Conservation (phyloP, 2,797 vertebrate genomes). For the Sebastes nivosus region DNA sequence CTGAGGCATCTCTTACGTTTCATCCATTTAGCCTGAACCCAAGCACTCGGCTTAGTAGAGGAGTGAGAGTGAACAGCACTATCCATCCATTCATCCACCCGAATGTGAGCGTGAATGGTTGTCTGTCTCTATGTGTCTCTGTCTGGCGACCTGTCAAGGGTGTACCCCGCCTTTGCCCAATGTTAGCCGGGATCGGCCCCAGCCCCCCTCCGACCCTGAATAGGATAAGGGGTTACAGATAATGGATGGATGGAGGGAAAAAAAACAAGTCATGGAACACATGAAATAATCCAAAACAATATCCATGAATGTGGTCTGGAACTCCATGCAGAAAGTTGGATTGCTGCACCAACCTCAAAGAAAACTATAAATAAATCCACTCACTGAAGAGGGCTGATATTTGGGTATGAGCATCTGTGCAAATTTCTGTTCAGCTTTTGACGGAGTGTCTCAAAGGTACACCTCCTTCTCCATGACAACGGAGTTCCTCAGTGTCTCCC, state of each 20-base stretch:
- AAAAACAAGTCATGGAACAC: background rate
- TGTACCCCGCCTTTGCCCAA: too few relatives aligned
- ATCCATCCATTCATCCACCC: background rate
- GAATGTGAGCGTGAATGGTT: too few relatives aligned
- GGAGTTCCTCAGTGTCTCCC: background rate
- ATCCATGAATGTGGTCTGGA: background rate
- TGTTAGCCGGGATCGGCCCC: too few relatives aligned
- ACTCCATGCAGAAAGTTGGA: background rate
- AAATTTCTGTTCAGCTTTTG: background rate
- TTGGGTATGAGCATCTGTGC: background rate
- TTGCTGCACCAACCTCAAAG: background rate
- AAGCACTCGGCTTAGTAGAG: background rate
- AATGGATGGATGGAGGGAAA: too few relatives aligned
- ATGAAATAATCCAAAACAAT: background rate
- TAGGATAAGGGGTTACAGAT: background rate
- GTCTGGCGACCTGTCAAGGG: too few relatives aligned
- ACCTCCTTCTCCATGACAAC: background rate
- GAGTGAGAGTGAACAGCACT: background rate
- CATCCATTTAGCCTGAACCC: background rate
- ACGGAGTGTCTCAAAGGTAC: background rate
- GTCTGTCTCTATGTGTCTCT: too few relatives aligned
- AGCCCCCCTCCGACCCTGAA: too few relatives aligned
- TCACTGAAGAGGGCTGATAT: background rate
- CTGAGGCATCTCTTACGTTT: background rate
- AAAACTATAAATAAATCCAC: background rate